Percentiles rank a stretch among this genome's conserved stretches.
Evolutionary conservation across 1,140 invertebrate genomes (phyloP).

Genomic region (Leptopilina boulardi): DNA sequence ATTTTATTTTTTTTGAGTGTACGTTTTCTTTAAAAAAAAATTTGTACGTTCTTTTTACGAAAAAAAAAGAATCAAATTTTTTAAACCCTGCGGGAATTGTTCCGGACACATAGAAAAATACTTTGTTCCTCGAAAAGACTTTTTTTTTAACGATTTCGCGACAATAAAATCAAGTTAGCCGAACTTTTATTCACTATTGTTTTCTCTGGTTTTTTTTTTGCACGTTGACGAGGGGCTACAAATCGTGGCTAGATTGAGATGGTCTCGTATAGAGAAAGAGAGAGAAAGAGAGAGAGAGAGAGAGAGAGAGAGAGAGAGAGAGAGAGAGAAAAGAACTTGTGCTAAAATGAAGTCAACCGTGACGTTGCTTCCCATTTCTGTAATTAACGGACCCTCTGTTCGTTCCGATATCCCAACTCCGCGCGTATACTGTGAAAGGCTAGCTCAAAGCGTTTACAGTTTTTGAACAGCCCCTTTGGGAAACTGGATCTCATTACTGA

Average conservation of each 20-base stretch:
- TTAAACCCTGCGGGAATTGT: background rate
- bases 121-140: background rate
- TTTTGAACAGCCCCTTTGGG: background rate
- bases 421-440: background rate
- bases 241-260: background rate
- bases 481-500: constrained; percentile 16
- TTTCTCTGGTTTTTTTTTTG: constrained; percentile 18
- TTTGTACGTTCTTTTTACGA: no score
- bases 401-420: background rate
- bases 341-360: constrained; percentile 16
- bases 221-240: background rate
- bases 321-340: background rate
- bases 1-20: no score
- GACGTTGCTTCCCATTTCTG: constrained; percentile 1
- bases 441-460: constrained; percentile 18
- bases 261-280: background rate
- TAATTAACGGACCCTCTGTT: constrained; percentile 30
- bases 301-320: no score
- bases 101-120: background rate
- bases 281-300: no score
- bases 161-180: background rate
- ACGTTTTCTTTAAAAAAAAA: no score
- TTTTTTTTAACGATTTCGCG: background rate
- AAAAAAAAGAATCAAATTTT: no score
- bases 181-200: background rate